Evolutionary conservation across 2,113 vertebrate species (phyloP), one percentile per base, ranked within the genome.

Genomic region (Anser brachyrhynchus): DNA sequence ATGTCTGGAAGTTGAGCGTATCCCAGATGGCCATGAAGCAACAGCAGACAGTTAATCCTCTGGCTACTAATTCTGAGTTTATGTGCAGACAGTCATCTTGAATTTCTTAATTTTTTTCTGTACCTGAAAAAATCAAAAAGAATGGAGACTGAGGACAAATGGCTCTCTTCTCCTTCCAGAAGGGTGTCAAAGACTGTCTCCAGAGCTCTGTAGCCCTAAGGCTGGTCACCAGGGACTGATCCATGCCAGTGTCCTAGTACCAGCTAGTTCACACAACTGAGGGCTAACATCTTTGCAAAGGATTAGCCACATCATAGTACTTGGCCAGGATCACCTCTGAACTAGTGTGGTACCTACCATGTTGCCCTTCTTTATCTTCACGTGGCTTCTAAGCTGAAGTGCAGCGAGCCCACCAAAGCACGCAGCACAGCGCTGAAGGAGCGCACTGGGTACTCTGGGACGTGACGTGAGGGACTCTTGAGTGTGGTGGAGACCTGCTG

Each of bases 51-150:
- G 35, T 39, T 46, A 79, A 29, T 25, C 11, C 11, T 35, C 31
- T 0, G 0, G 11, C 35, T 52, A 28, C 41, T 44, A 6, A 2
- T 57, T 31, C 55, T 15, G 25, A 35, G 46, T 52, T 19, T 20
- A 64, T 25, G 19, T 70, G 22, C 54, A 54, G 21, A 11, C 52
- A 26, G 7, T 33, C 28, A 13, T 57, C 74, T 54, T 61, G 33
- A n/a, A 58, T 49, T 67, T 67, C 15, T 52, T 51, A 25, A 18
- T 44, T n/a, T 66, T 76, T 77, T 72, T 26, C 44, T 18, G 11
- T 54, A 43, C 35, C 44, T 66, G 57, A 41, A 75, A 64, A 25
- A 37, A 66, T 7, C 1, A 8, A 65, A 55, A 41, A 33, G 25
- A 73, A 33, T 10, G n/a, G 26, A 37, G 64, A 8, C 39, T 28